Base-by-base conservation (phyloP, 2,888 invertebrate genomes). In the Hirtodrosophila histrioides region DNA sequence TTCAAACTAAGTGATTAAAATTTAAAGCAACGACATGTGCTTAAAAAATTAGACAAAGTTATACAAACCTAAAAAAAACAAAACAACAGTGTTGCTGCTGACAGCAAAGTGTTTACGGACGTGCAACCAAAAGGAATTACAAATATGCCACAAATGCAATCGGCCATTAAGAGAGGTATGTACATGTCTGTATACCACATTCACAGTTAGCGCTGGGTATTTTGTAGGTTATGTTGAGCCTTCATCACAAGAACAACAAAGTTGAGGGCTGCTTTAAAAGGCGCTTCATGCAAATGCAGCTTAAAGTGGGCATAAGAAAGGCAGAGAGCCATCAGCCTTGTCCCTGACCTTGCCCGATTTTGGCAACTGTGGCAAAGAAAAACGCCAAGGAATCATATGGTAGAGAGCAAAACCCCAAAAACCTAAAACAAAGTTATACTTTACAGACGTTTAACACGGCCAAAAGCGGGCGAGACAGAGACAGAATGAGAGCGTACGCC, bases 391-490 rank as follows among this genome's bases (percentile, higher is more conserved):
- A 72, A 61, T 77, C 69, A 74, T 74, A 76, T 77, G 68, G 63
- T 57, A 33, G 56, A 64, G 56, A 54, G 60, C 64, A 53, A 83
- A 88, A 86, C 77, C 79, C 86, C 83, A 79, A 88, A 83, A 88
- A 88, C 86, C 84, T 86, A 85, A 88, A 86, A 88, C 87, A 86
- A 86, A 86, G 85, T 86, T 85, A 73, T 84, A 86, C 81, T 79
- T 86, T 84, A 79, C 87, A 79, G 87, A 75, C 82, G 77, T 66
- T 85, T 85, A 84, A 71, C 74, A 71, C 69, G 31, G 31, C 31
- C 8, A 31, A 33, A n/a, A 44, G 55, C 0, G 49, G 39, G 55
- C 0, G 49, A 39, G 44, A 57, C 39, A 24, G 44, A 35, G 41
- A 10, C 9, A 10, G 33, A 4, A 10, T n/a, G 36, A 46, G 39